Base-by-base conservation (phyloP, 2,888 invertebrate genomes). In the Clepsis dumicolana region DNA sequence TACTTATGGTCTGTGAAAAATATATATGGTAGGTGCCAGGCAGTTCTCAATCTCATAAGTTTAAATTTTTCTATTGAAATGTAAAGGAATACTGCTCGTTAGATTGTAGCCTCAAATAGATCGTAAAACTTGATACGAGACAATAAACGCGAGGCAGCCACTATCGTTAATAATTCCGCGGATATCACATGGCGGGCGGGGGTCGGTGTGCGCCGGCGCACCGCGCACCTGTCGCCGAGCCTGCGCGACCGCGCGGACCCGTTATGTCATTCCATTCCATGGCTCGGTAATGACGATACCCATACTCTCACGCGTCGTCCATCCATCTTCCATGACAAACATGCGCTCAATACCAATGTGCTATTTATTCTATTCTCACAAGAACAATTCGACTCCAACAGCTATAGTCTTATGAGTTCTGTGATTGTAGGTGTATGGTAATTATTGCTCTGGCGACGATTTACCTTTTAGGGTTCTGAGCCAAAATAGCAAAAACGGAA, bases 261-360 rank as follows among this genome's bases (percentile, higher is more conserved):
- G 74, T 73, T 74, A 73, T 73, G 73, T 74, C 72, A 74, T 59
- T 68, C 63, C 72, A 74, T 44, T 68, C 63, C 63, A 59, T 52
- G 57, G 56, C 67, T 56, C 52, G 21, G 68, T 68, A 68, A 68
- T 68, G 68, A 59, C 68, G 57, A 50, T 32, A 29, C 76, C 84
- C 82, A 87, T 86, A 84, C 84, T 89, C 90, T 88, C 90, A 90
- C 90, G 90, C 84, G 76, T 81, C 80, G 78, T 76, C 77, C 86
- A 89, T 88, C 86, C 85, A 88, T 83, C 72, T 71, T 71, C 60
- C 78, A 38, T 65, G 61, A 35, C 61, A 66, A 52, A 77, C 80
- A 79, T 82, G 78, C 78, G 74, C 75, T 83, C 82, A 84, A 84
- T 80, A 84, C 86, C 82, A 78, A 78, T 77, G 72, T 72, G 74